Percentiles rank a stretch among this genome's conserved stretches.
These are phyloP conservation scores for Plusia festucae DNA, from an alignment of 2,888 invertebrate genomes.

Conservation along the genomic window DNA sequence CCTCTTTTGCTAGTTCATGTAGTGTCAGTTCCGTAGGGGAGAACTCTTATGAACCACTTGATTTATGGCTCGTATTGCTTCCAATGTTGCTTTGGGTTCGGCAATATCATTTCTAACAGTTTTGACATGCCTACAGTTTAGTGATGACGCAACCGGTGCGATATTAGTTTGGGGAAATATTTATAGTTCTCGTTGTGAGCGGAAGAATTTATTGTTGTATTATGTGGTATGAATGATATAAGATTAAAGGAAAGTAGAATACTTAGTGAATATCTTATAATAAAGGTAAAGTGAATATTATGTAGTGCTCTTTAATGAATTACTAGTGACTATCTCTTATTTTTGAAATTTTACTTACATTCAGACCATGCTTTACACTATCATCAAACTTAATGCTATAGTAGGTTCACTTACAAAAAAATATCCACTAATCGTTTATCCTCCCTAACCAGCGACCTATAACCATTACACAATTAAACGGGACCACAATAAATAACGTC, in stretches of 20 bases:
- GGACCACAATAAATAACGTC: constrained; percentile 76
- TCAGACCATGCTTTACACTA: not conserved
- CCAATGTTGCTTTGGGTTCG: constrained; percentile 67
- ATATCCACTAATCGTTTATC: constrained; percentile 27
- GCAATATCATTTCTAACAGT: constrained; percentile 72
- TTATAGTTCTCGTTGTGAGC: constrained; percentile 59
- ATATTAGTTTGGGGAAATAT: constrained; percentile 74
- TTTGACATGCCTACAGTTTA: constrained; percentile 71
- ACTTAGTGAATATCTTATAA: too few relatives aligned
- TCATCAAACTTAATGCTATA: too few relatives aligned
- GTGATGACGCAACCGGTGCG: constrained; percentile 66
- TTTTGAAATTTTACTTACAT: not conserved
- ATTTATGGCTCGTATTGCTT: constrained; percentile 74
- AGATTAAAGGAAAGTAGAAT: constrained; percentile 10
- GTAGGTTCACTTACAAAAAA: not conserved
- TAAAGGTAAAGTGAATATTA: not conserved
- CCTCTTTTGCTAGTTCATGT: constrained; percentile 78
- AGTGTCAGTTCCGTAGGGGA: constrained; percentile 75
- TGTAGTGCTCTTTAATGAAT: not conserved
- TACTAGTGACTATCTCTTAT: too few relatives aligned
- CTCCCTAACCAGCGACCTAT: constrained; percentile 44
- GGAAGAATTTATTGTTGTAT: constrained; percentile 52
- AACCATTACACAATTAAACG: constrained; percentile 72
- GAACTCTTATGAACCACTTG: constrained; percentile 78
- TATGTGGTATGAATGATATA: constrained; percentile 35